Evolutionary conservation across 2,888 invertebrate species (phyloP), one percentile per base, ranked within the genome.

Genomic region (Clunio marinus): DNA sequence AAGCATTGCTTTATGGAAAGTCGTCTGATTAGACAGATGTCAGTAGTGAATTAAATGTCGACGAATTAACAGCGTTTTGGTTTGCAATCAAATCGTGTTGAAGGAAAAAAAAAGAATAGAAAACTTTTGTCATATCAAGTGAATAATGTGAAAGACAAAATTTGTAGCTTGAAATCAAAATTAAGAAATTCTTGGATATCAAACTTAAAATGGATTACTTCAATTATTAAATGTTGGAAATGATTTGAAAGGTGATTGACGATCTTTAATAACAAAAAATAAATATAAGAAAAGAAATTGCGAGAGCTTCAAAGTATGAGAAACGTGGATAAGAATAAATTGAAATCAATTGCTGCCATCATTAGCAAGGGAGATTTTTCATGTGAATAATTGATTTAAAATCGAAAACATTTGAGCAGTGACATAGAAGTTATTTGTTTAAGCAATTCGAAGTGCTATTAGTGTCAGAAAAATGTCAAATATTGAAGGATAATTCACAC

Each of bases 21-120:
- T n/a, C 15, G 27, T 15, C 35, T 55, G 66, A 66, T 66, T 66
- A 66, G 66, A 66, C 66, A 66, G 66, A 66, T 66, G 66, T 66
- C 66, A 66, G 66, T 66, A 66, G 66, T 66, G 66, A 66, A 66
- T 35, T 66, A 55, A 66, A 66, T 55, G 51, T 55, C 66, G 66
- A 35, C 32, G 32, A 27, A 45, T 37, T 63, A 63, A 63, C 37
- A 63, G 25, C 27, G 63, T 46, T 63, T 63, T 46, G 63, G 25
- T 63, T 25, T 46, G 63, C 63, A 63, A 25, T 63, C 15, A 20
- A 10, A 51, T 15, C 8, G 46, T 46, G 27, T 27, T 5, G 27
- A 45, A 45, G 46, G 7, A 28, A 35, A 32, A n/a, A 17, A 45
- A 63, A 63, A 63, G 63, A 25, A 63, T 15, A 45, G 25, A 25